phyloP scores from a whole-genome alignment of 1,140 invertebrate genomes.

The Leucophenga varia region DNA sequence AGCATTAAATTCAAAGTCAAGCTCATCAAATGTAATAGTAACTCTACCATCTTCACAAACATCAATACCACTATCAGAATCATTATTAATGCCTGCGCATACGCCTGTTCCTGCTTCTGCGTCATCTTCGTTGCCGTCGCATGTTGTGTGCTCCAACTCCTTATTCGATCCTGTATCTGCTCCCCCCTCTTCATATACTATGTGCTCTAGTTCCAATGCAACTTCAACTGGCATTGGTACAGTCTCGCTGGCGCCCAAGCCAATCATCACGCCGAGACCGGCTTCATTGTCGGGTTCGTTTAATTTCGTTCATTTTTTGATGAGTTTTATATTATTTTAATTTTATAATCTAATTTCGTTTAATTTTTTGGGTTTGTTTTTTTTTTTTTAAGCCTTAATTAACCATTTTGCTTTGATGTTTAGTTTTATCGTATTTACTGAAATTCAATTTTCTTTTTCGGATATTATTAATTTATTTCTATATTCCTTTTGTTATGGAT shows the following conservation, averaged over 20 bases:
- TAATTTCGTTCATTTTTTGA: slow-evolving; percentile 23
- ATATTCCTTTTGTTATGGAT: too few relatives aligned
- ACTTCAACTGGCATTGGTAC: not conserved
- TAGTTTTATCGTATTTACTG: not conserved
- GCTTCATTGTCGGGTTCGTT: slow-evolving; percentile 57
- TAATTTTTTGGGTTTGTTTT: slow-evolving; percentile 15
- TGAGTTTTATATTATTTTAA: slow-evolving; percentile 1
- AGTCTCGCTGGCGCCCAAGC: slow-evolving; percentile 29
- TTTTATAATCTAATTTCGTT: not conserved
- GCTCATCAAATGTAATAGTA: slow-evolving; percentile 16
- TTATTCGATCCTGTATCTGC: slow-evolving; percentile 3
- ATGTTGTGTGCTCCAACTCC: slow-evolving; percentile 8
- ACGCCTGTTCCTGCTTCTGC: slow-evolving; percentile 6
- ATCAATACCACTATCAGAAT: slow-evolving; percentile 9
- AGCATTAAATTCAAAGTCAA: slow-evolving; percentile 35
- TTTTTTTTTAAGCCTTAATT: slow-evolving; percentile 11
- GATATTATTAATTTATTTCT: too few relatives aligned
- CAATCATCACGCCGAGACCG: slow-evolving; percentile 52
- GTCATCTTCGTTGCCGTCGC: slow-evolving; percentile 3
- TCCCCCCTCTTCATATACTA: slow-evolving; percentile 20
- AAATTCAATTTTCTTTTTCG: too few relatives aligned
- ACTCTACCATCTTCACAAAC: slow-evolving; percentile 7
- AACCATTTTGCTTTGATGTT: not conserved
- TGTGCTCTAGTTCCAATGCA: slow-evolving; percentile 19
- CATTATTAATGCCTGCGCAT: slow-evolving; percentile 20